These are phyloP conservation scores for Dilophus febrilis DNA, from an alignment of 2,888 invertebrate genomes.

Conservation along the genomic window DNA sequence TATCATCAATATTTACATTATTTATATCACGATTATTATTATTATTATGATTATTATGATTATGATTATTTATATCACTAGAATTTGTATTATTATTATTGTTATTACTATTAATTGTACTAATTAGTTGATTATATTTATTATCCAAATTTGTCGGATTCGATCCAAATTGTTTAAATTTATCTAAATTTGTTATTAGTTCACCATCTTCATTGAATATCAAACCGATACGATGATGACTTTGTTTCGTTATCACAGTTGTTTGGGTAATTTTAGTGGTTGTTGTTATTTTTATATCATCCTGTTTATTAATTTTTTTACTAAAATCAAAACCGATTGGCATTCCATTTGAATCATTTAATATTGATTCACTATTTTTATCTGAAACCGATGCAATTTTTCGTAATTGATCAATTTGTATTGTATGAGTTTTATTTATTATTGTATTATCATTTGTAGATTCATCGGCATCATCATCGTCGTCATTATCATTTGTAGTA, in stretches of 20 bases:
- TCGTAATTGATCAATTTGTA: not conserved
- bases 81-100: not conserved
- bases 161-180: not conserved
- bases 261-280: slow-evolving; percentile 7
- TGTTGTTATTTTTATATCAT: slow-evolving; percentile 1
- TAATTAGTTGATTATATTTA: not conserved
- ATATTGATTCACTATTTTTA: not conserved
- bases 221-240: slow-evolving; percentile 18
- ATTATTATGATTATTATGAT: slow-evolving; percentile 1
- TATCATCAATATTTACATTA: slow-evolving; percentile 4
- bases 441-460: not conserved
- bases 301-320: not conserved
- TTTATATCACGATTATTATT: not conserved
- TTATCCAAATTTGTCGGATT: no score
- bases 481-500: no score
- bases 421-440: not conserved
- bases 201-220: slow-evolving; percentile 15
- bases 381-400: not conserved
- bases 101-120: not conserved
- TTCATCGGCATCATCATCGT: not conserved
- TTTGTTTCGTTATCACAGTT: slow-evolving; percentile 3
- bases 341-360: not conserved
- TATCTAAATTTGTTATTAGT: slow-evolving; percentile 10
- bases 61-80: no score
- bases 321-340: not conserved